Conservation (phyloP, 1,140 invertebrate genomes). For the Chymomyza costata region DNA sequence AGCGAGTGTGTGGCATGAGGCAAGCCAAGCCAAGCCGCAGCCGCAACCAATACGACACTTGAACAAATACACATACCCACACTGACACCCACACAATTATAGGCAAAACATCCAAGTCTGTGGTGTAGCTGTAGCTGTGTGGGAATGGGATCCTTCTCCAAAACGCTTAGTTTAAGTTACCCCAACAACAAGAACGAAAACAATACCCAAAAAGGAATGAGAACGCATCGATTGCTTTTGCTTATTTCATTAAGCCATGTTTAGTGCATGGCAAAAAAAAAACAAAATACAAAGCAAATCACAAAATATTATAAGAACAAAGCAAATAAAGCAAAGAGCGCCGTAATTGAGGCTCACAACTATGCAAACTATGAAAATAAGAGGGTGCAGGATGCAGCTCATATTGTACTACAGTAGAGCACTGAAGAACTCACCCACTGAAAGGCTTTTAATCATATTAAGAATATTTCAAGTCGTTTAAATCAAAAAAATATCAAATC, state of each 20-base stretch:
- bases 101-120: constrained; percentile 8
- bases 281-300: constrained; percentile 4
- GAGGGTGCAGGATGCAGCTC: no score
- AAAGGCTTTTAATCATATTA: no score
- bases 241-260: constrained; percentile 64
- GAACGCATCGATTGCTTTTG: constrained; percentile 58
- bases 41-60: constrained; percentile 70
- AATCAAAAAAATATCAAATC: no score
- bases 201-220: no score
- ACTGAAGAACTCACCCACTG: no score
- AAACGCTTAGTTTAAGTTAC: constrained; percentile 44
- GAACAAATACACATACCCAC: constrained; percentile 49
- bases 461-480: no score
- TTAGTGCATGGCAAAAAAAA: constrained; percentile 52
- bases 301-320: neutral
- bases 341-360: no score
- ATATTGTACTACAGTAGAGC: no score
- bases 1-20: constrained; percentile 13
- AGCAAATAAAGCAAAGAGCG: no score
- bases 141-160: neutral
- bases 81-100: neutral
- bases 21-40: constrained; percentile 57
- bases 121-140: constrained; percentile 7
- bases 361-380: no score
- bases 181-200: constrained; percentile 16